Evolutionary conservation across 2,113 vertebrate genomes (phyloP).

Genomic region (Nestor notabilis): DNA sequence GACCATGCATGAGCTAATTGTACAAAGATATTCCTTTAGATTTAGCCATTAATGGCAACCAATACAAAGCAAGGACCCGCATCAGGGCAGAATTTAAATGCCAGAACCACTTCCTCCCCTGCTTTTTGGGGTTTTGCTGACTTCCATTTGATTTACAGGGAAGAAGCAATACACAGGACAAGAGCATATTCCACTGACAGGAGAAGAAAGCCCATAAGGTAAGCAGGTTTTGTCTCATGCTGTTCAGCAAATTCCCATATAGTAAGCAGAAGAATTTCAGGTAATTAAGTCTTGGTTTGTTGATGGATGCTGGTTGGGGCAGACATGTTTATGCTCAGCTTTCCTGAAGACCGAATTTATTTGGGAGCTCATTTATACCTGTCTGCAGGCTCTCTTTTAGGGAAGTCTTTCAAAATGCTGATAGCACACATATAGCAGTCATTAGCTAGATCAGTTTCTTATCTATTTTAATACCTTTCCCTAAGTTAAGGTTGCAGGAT

Average conservation of each 20-base stretch:
- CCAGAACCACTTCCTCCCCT: rapidly evolving
- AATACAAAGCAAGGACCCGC: not conserved
- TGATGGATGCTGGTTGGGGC: not conserved
- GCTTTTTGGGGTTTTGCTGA: not conserved
- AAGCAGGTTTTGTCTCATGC: not conserved
- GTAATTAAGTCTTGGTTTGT: not conserved
- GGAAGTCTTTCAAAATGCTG: not conserved
- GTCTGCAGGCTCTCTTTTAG: not conserved
- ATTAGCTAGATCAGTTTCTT: not conserved
- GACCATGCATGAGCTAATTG: rapidly evolving
- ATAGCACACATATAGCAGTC: not conserved
- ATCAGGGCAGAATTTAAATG: not conserved
- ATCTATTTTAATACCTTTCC: not conserved
- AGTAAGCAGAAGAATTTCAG: not conserved
- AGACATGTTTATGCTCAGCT: not conserved
- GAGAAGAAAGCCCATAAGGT: rapidly evolving
- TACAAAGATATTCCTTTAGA: not conserved
- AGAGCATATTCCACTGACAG: not conserved
- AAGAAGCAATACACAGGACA: not conserved
- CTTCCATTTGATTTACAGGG: not conserved
- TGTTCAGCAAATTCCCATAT: not conserved
- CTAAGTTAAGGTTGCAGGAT: not conserved
- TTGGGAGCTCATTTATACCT: not conserved
- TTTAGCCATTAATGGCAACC: not conserved
- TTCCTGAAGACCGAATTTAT: not conserved